Percentiles rank a stretch among this genome's conserved stretches.
Evolutionary conservation across 2,113 vertebrate genomes (phyloP).

Genomic region (Hydropotes inermis): DNA sequence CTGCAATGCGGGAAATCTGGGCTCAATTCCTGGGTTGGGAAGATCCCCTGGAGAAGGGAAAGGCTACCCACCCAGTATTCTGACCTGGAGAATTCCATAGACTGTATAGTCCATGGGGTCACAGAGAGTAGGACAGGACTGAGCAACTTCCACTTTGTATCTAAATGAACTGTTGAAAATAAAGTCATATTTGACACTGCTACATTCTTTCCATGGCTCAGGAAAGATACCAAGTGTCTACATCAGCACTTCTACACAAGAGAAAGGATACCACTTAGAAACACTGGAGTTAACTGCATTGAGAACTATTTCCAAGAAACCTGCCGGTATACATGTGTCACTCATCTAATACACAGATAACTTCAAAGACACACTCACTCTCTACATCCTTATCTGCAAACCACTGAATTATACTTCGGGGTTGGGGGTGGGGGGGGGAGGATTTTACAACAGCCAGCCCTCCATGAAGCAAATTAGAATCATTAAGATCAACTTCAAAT

Average conservation of each 20-base stretch:
- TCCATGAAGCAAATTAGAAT: background rate
- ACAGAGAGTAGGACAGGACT: background rate
- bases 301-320: conserved; percentile 11
- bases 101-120: background rate
- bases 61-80: background rate
- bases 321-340: conserved; percentile 18
- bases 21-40: background rate
- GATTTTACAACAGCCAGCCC: background rate
- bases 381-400: conserved; percentile 12
- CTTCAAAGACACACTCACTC: conserved; percentile 44
- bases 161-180: background rate
- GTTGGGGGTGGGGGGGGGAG: background rate
- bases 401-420: background rate
- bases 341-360: conserved; percentile 33
- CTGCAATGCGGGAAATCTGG: background rate
- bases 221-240: background rate
- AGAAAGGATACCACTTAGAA: background rate
- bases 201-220: background rate
- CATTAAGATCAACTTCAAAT: conserved; percentile 6
- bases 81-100: background rate
- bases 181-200: background rate
- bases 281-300: background rate
- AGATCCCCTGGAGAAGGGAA: background rate
- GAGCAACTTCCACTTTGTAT: background rate
- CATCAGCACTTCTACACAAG: background rate